phyloP scores from a whole-genome alignment of 2,113 vertebrate genomes.

The Brachyhypopomus gauderio region DNA sequence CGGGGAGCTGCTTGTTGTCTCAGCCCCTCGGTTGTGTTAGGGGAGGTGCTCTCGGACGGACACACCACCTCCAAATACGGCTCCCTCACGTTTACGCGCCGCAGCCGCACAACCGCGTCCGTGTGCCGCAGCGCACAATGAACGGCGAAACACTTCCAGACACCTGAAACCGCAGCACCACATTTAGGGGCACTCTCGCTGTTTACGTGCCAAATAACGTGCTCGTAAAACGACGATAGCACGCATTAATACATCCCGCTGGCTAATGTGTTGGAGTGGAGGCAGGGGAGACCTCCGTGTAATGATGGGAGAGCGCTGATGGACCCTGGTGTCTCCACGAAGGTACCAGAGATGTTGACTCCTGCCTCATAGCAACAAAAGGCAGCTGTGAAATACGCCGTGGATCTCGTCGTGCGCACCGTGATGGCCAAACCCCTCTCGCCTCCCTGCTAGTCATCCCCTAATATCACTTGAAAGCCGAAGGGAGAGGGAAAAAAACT shows the following conservation, averaged over 20 bases:
- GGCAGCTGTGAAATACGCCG: conserved; percentile 63
- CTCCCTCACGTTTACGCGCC: conserved; percentile 67
- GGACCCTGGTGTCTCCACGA: conserved; percentile 49
- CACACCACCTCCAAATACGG: conserved; percentile 55
- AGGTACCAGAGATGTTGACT: conserved; percentile 58
- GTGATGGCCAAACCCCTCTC: conserved; percentile 47
- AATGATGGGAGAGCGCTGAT: conserved; percentile 42
- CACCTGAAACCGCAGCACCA: background rate
- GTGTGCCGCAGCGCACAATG: conserved; percentile 67
- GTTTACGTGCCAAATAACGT: background rate
- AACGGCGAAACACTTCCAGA: conserved; percentile 20
- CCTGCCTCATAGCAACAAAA: conserved; percentile 74
- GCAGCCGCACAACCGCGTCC: conserved; percentile 62
- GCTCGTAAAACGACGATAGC: background rate
- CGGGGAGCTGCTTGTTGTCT: conserved; percentile 26
- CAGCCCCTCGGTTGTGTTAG: conserved; percentile 42
- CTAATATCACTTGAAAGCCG: conserved; percentile 60
- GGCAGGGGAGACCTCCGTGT: background rate
- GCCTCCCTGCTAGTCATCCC: conserved; percentile 58
- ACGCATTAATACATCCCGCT: background rate
- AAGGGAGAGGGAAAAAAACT: conserved; percentile 62
- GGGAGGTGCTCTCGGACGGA: conserved; percentile 54
- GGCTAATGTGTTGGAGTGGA: background rate
- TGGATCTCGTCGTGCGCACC: conserved; percentile 56
- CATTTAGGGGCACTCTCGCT: background rate